These are phyloP conservation scores for Cyanoderma ruficeps DNA, from an alignment of 2,113 vertebrate genomes.

Conservation along the genomic window DNA sequence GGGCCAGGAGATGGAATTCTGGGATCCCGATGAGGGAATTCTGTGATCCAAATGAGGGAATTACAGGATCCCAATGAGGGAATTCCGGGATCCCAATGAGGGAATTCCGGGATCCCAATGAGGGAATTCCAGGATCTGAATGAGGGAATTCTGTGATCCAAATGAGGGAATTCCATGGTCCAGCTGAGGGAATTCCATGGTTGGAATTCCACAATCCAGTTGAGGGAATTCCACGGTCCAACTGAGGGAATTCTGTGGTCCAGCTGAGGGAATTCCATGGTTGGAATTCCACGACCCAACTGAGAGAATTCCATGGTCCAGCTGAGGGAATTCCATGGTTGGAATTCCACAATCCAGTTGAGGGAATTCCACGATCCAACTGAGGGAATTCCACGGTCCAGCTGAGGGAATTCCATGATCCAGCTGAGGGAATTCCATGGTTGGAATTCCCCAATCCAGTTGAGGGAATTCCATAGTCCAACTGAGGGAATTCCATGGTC, in stretches of 20 bases:
- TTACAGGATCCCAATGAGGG: no score
- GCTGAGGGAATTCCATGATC: not conserved
- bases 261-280: not conserved
- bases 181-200: no score
- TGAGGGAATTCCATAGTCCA: not conserved
- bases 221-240: not conserved
- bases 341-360: no score
- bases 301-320: no score
- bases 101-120: no score
- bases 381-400: no score
- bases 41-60: no score
- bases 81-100: no score
- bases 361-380: not conserved
- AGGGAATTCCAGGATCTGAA: accelerated
- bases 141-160: not conserved
- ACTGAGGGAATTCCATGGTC: not conserved
- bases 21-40: no score
- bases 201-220: no score
- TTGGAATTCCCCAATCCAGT: not conserved
- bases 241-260: not conserved
- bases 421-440: not conserved
- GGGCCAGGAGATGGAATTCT: not conserved
- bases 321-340: accelerated
- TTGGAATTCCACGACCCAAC: not conserved
- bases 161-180: no score